Evolutionary conservation across 2,888 invertebrate species (phyloP), one percentile per base, ranked within the genome.

Genomic region (Tanytarsus gracilentus): DNA sequence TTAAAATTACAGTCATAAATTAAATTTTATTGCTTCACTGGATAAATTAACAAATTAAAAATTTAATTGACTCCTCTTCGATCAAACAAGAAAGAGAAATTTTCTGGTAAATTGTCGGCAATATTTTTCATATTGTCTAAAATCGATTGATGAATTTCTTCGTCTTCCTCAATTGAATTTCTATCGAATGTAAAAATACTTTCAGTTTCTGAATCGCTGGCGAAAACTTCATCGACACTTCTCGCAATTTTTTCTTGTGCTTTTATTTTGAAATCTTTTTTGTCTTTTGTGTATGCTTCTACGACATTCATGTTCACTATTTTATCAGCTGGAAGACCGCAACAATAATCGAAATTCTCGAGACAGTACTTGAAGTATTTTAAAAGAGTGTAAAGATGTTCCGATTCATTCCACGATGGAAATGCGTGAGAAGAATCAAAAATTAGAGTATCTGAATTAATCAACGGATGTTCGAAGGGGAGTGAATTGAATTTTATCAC

Each of bases 201-300:
- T 11, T 40, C n/a, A 11, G 27, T 11, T 2, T 18, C 48, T 21
- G n/a, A n/a, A 3, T 29, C 18, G 30, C n/a, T 29, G 4, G n/a
- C 21, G 14, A 55, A 58, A 44, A 58, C 27, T 21, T 44, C 27
- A 14, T 58, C 30, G 5, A 58, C 21, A 29, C 56, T 48, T 30
- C 21, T 26, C 11, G 18, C 26, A 25, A 58, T 18, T 1, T 18
- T 44, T 65, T 71, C 70, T 48, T 72, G 67, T 9, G 67, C 68
- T 52, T 66, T 66, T 23, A 69, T 64, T 4, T 73, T 68, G 14
- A 64, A 65, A 5, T 61, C 61, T 53, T 69, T 67, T 61, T 68
- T 69, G 4, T 69, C 44, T 51, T 64, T 61, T n/a, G 70, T 64
- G 55, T 65, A 69, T 59, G 64, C 68, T 8, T 59, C 55, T n/a